Evolutionary conservation across 2,888 invertebrate genomes (phyloP), one percentile per base, ranked within the genome.

Genomic region (Geotrupes spiniger): DNA sequence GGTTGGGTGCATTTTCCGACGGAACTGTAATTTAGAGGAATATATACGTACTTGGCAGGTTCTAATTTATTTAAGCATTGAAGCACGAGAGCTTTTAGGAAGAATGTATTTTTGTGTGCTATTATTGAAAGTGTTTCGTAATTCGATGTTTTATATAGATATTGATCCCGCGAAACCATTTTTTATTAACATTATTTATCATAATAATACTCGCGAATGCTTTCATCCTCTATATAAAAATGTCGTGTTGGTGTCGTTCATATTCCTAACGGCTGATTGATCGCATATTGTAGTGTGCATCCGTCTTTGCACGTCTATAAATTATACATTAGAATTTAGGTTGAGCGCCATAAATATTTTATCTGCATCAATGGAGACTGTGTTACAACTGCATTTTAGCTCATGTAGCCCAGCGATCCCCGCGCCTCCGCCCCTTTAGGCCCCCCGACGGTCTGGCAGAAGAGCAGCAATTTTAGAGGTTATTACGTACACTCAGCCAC

Each of bases 401-500:
- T 21, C 6, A 15, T 12, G 15, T 33, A 10, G 12, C n/a, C 31
- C 10, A 31, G 11, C 31, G 14, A 6, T 12, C n/a, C 10, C 31
- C 26, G 10, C 11, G 8, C 39, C 11, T n/a, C 9, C n/a, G 2
- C 12, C 38, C 21, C 38, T 21, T 21, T n/a, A n/a, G 21, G 3
- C 21, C 9, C 5, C 25, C 21, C 38, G 38, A 11, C 15, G 16
- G n/a, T 17, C 28, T 8, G 33, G 41, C 38, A 39, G 45, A 39
- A 33, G 36, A 36, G 25, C 36, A 36, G 26, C 33, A 31, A 46
- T 46, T 46, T 46, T 39, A 29, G 14, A 46, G 29, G 39, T 46
- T 46, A 46, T 46, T 46, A 46, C 45, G 10, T 46, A 43, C 43
- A 38, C 43, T 9, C 43, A 25, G 21, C 43, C 33, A 31, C 43